Base-by-base conservation (phyloP, 2,888 invertebrate genomes). In the Parasteatoda lunata region DNA sequence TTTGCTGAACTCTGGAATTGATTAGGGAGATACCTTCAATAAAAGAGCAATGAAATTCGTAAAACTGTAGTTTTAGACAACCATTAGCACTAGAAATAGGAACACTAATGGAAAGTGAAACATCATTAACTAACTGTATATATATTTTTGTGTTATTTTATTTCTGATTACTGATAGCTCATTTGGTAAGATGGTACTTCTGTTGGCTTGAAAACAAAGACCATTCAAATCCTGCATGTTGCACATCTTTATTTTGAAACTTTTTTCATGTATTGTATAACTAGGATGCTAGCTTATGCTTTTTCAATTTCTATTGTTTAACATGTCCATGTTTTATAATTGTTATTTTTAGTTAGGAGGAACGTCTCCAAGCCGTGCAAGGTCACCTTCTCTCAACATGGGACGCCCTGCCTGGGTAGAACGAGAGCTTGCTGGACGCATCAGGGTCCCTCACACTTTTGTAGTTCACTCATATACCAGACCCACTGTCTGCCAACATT, bases 401-500 rank as follows among this genome's bases (percentile, higher is more conserved):
- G 94, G 96, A 89, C 93, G 95, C 83, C 94, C 95, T 4, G 93
- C 94, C 47, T 95, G 95, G 95, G 93, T 95, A 89, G 95, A 96
- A 91, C 93, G 94, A 90, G 95, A 95, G 91, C 93, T 95, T 90
- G 95, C 95, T 59, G 93, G 93, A 71, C 91, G 93, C 88, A 92
- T 93, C 87, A 94, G 95, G 91, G 96, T 97, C 91, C 98, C 99
- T 59, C 99, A 99, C 93, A 98, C 98, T 5, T 98, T 98, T 93
- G 96, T 97, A 91, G 94, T 99, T 89, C 99, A 99, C 93, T 96
- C 97, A 80, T 99, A 99, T 93, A 98, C 97, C 72, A 94, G 97
- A 76, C 99, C 98, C 80, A 99, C 99, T 0, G 96, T 99, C 45
- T 99, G 99, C 92, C 96, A 98, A 90, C 94, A 95, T 92, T 99